Conservation (phyloP, 1,140 invertebrate genomes). For the Monomorium pharaonis region DNA sequence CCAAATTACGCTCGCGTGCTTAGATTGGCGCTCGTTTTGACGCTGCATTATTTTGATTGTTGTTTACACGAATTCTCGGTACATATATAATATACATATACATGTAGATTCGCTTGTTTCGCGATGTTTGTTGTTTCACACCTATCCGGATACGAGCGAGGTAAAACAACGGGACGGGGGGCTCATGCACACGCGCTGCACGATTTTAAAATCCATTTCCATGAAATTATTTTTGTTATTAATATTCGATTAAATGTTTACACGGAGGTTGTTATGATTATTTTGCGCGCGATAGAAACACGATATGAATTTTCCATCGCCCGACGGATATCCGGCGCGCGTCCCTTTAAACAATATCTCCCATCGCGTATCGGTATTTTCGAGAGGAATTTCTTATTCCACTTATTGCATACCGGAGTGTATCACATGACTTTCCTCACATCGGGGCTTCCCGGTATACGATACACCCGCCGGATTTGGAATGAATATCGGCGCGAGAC, state of each 20-base stretch:
- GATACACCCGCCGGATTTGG: not conserved
- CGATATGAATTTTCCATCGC: conserved; percentile 14
- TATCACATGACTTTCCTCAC: conserved; percentile 50
- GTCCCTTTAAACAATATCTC: conserved; percentile 58
- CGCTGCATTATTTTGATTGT: conserved; percentile 6
- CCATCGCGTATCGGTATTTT: not conserved
- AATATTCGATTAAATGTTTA: conserved; percentile 17
- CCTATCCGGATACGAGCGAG: not conserved
- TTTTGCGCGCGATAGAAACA: not conserved
- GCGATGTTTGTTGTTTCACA: conserved; percentile 28
- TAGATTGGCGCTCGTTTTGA: conserved; percentile 28
- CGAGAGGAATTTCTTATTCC: conserved; percentile 13
- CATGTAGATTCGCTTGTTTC: not conserved
- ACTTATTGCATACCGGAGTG: conserved; percentile 55
- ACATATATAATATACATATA: not conserved
- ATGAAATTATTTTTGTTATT: not conserved
- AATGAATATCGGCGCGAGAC: not conserved
- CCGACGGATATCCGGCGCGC: not conserved
- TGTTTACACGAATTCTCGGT: not conserved
- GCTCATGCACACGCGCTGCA: not conserved
- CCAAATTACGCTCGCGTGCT: conserved; percentile 47
- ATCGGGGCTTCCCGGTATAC: conserved; percentile 61
- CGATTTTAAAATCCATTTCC: conserved; percentile 21
- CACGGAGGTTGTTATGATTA: not conserved
- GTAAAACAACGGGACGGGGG: conserved; percentile 11